A percentile compares a stretch with the other conserved stretches of the same genome.
These are phyloP conservation scores for Lipotes vexillifer DNA, from an alignment of 2,113 vertebrate genomes.

Conservation along the genomic window DNA sequence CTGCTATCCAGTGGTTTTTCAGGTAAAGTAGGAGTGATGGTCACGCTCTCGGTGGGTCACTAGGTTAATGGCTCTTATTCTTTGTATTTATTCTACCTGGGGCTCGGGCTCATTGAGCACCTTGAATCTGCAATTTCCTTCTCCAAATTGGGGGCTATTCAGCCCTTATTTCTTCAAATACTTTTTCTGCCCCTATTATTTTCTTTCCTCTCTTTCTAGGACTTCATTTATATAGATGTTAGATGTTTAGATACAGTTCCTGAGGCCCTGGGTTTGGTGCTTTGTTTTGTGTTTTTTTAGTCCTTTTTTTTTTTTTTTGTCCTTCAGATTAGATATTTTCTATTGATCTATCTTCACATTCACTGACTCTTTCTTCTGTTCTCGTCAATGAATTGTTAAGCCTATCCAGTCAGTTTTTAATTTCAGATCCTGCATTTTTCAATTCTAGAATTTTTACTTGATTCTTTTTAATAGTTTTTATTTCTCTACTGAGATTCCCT, in stretches of 20 bases:
- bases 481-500: background rate
- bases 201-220: background rate
- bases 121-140: background rate
- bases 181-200: background rate
- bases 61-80: background rate
- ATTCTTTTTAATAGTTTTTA: background rate
- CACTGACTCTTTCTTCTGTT: background rate
- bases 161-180: background rate
- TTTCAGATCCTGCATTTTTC: background rate
- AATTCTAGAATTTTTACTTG: background rate
- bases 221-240: background rate
- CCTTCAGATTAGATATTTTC: background rate
- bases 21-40: background rate
- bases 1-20: background rate
- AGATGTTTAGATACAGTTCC: background rate
- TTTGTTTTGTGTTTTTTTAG: background rate
- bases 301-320: background rate
- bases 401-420: background rate
- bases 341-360: background rate
- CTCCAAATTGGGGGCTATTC: background rate
- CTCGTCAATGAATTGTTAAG: background rate
- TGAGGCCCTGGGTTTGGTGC: background rate
- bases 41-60: accelerated
- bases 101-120: background rate
- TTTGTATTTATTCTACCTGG: background rate